A percentile compares a stretch with the other conserved stretches of the same genome.
Evolutionary conservation across 2,797 vertebrate genomes (phyloP).

Genomic region (Diglossa cyanea): DNA sequence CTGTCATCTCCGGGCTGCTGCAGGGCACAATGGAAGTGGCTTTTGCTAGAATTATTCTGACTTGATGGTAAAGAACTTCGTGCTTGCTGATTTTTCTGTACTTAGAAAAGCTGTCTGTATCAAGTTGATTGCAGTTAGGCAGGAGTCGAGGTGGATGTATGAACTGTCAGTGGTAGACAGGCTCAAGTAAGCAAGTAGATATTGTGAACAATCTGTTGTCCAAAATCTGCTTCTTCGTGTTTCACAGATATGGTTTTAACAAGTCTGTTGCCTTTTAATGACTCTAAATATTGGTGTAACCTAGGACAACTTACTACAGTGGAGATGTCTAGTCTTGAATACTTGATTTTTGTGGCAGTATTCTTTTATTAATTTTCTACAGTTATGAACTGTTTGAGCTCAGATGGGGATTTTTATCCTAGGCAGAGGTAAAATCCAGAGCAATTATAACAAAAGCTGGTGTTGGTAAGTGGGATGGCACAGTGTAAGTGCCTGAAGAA

Average conservation of each 20-base stretch:
- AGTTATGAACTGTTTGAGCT: background rate
- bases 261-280: background rate
- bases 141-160: background rate
- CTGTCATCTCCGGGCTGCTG: background rate
- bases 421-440: rapidly evolving
- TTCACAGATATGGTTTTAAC: background rate
- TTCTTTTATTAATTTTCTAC: background rate
- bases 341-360: background rate
- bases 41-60: background rate
- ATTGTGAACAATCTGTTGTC: background rate
- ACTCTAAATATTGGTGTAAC: background rate
- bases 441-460: background rate
- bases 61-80: background rate
- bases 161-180: background rate
- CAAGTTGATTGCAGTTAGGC: background rate
- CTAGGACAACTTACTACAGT: background rate
- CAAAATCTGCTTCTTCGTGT: background rate
- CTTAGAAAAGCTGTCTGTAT: background rate
- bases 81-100: background rate
- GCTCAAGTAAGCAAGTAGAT: background rate
- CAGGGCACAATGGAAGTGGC: background rate
- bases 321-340: background rate
- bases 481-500: background rate
- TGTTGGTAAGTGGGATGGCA: background rate
- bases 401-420: background rate